phyloP scores from a whole-genome alignment of 2,888 invertebrate genomes.

The Hedychridium roseum region DNA sequence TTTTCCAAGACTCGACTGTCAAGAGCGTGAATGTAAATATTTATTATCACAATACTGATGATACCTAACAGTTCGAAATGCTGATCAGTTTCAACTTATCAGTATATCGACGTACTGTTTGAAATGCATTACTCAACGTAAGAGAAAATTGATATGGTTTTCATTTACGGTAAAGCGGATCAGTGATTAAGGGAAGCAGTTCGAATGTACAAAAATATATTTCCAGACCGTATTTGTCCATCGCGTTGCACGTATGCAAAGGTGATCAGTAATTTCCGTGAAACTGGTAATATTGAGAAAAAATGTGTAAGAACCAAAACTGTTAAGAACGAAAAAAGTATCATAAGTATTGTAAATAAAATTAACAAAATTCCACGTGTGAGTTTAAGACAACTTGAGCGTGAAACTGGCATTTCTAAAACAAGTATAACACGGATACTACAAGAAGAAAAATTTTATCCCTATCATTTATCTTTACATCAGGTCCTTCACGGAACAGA shows the following conservation, averaged over 20 bases:
- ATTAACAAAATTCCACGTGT: constrained; percentile 8
- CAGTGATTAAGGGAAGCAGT: constrained; percentile 6
- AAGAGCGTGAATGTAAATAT: too few relatives aligned
- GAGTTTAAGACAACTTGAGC: constrained; percentile 5
- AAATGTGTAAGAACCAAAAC: constrained; percentile 1
- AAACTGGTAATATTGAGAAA: constrained; percentile 4
- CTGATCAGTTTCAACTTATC: too few relatives aligned
- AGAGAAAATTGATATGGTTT: not conserved
- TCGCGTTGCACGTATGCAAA: too few relatives aligned
- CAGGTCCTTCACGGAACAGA: not conserved
- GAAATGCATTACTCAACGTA: constrained; percentile 6
- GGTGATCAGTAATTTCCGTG: constrained; percentile 4
- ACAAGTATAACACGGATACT: constrained; percentile 9
- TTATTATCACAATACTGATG: too few relatives aligned
- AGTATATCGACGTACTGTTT: too few relatives aligned
- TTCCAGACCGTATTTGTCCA: constrained; percentile 4
- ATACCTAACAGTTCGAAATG: too few relatives aligned
- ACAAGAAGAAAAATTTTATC: not conserved
- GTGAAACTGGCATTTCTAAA: constrained; percentile 1
- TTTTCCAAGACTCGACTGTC: too few relatives aligned
- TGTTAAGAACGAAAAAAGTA: constrained; percentile 2
- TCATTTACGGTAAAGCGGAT: constrained; percentile 2
- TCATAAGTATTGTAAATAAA: constrained; percentile 2
- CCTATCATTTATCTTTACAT: constrained; percentile 1
- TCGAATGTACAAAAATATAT: constrained; percentile 5